Evolutionary conservation across 2,888 invertebrate genomes (phyloP), one percentile per base, ranked within the genome.

Genomic region (Liposcelis brunnea): DNA sequence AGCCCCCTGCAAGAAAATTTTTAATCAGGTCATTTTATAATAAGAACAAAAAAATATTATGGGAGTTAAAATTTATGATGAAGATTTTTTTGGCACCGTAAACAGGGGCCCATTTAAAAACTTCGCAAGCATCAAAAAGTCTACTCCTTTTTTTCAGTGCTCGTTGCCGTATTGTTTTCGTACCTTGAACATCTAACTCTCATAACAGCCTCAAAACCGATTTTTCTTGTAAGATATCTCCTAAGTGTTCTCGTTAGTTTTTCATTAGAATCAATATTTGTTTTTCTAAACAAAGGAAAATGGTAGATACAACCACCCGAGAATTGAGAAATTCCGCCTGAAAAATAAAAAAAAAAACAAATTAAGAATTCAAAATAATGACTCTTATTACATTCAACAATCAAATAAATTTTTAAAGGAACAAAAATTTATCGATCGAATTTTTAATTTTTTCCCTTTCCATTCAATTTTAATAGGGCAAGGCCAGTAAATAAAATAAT

Each of bases 141-240:
- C n/a, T 35, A 16, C 31, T n/a, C 14, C 12, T 31, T 12, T n/a
- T n/a, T n/a, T n/a, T n/a, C n/a, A n/a, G n/a, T n/a, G n/a, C n/a
- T n/a, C n/a, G n/a, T n/a, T n/a, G n/a, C n/a, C n/a, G n/a, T n/a
- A n/a, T n/a, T n/a, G n/a, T n/a, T n/a, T n/a, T n/a, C n/a, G n/a
- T 54, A 79, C 81, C 85, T 76, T 2, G 94, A 90, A 60, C 94
- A 95, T 5, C 97, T 72, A 52, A 98, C 82, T 55, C 98, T 71
- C 90, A 98, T 91, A 16, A 98, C 98, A 4, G 98, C 91, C 62
- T 99, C 98, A 62, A 98, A 95, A 40, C 98, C 98, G 52, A 98
- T 90, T 70, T 97, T 97, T 52, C 98, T 71, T 0, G 86, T 85
- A 46, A 99, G 70, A 67, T 99, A 98, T 11, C 98, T 70, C 34